Evolutionary conservation across 2,797 vertebrate genomes (phyloP), one percentile per base, ranked within the genome.

Genomic region (Halcyon chelicuti): DNA sequence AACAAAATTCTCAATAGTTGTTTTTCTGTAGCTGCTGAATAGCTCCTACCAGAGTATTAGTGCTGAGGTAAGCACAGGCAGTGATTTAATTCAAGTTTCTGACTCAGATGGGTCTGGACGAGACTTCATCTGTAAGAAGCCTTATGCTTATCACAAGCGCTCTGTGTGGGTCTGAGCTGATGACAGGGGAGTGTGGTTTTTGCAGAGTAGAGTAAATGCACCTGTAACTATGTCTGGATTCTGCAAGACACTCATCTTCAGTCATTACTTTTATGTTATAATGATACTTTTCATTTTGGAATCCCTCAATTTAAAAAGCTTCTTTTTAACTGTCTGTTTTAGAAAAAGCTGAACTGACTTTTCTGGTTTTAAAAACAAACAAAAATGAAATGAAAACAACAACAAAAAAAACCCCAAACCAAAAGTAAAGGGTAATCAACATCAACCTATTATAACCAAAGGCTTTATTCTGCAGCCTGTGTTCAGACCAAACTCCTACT

Each of bases 51-150:
- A 37, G 10, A 40, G 62, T 78, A 20, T 55, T 70, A 40, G n/a
- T 46, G 25, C n/a, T 83, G 77, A 62, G 29, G 18, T 42, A 61
- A 86, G 35, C 2, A 1, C 13, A 78, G 60, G 51, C 22, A 60
- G 51, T 39, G 51, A n/a, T 74, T 94, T 86, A 55, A 61, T 31
- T 66, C 25, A 84, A 46, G 18, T 83, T 91, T 63, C 46, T 73
- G 55, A 57, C 46, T 88, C 5, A 8, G 61, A 90, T 15, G 5
- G 8, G 4, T 68, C 40, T 63, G 31, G 31, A 84, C 76, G 63
- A 51, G 40, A 14, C 5, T 60, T 86, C 26, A 58, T 68, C 42
- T 88, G 21, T 65, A 55, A 75, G 49, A 60, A 68, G 37, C 29
- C 39, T 28, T 47, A 20, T 15, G 28, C 12, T 70, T 80, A 70